These are phyloP conservation scores for Acanthopleura granulata DNA, from an alignment of 2,888 invertebrate species.

Conservation along the genomic window DNA sequence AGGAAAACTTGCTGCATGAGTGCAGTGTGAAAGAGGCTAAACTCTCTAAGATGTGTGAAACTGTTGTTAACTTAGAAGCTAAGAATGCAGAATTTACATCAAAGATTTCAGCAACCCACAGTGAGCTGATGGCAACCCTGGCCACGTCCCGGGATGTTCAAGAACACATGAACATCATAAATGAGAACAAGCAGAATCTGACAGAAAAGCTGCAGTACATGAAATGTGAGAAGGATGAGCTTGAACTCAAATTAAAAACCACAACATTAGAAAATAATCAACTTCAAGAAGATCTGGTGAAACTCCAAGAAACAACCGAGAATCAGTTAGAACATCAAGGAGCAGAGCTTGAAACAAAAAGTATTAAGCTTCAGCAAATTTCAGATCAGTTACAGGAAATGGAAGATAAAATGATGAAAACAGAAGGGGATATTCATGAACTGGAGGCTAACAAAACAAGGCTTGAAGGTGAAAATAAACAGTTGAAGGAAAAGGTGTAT, in stretches of 20 bases:
- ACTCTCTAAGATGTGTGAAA: neutral
- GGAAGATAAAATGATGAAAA: neutral
- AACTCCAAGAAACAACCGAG: constrained; percentile 20
- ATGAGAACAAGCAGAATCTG: constrained; percentile 29
- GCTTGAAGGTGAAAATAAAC: constrained; percentile 11
- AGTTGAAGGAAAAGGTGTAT: constrained; percentile 23
- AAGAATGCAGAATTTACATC: constrained; percentile 11
- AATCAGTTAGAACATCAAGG: constrained; percentile 32
- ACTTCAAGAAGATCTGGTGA: constrained; percentile 20
- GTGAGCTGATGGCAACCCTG: constrained; percentile 29
- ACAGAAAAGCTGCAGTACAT: constrained; percentile 18
- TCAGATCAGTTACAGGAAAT: constrained; percentile 24
- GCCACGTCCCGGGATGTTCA: constrained; percentile 37
- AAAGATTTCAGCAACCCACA: constrained; percentile 21
- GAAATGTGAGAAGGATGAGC: constrained; percentile 18
- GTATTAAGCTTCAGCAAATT: constrained; percentile 19
- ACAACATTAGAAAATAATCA: constrained; percentile 3
- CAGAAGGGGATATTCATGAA: constrained; percentile 15
- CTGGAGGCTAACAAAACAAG: constrained; percentile 1
- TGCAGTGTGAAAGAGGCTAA: neutral
- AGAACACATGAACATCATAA: constrained; percentile 34
- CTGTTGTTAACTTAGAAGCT: neutral
- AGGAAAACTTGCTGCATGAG: neutral
- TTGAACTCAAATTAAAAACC: neutral
- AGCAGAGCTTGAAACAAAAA: constrained; percentile 19